phyloP scores from a whole-genome alignment of 2,113 vertebrate genomes.

The Epinephelus moara region DNA sequence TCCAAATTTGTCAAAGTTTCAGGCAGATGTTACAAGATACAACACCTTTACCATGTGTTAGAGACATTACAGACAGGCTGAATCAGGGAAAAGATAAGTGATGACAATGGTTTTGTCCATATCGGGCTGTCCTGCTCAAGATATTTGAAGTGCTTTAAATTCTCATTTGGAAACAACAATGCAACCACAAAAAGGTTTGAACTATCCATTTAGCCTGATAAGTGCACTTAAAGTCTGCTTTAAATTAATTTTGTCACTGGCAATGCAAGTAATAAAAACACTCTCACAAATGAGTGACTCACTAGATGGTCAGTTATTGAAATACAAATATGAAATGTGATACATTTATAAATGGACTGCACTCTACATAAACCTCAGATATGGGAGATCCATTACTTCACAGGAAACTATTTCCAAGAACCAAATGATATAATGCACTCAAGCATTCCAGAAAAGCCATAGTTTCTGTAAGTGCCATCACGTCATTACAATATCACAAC shows the following conservation, averaged over 20 bases:
- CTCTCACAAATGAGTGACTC: not conserved
- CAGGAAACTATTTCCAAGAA: not conserved
- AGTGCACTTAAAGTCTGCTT: not conserved
- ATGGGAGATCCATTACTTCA: not conserved
- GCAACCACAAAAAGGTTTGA: not conserved
- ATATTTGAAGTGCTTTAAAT: not conserved
- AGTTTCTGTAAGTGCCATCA: too few relatives aligned
- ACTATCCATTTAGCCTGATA: not conserved
- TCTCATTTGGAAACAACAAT: not conserved
- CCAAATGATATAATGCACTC: not conserved
- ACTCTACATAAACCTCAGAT: not conserved
- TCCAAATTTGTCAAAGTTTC: not conserved
- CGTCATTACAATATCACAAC: too few relatives aligned
- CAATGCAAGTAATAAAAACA: not conserved
- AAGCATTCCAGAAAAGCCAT: not conserved
- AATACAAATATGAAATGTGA: not conserved
- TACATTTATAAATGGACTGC: not conserved
- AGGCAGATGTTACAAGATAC: not conserved
- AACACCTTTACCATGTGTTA: not conserved
- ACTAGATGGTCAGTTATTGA: not conserved
- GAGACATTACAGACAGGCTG: not conserved
- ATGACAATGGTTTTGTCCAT: not conserved
- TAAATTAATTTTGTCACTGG: not conserved
- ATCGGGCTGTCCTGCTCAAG: not conserved
- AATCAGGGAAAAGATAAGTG: not conserved